Conservation (phyloP, 2,797 vertebrate species). For the Mareca penelope region DNA sequence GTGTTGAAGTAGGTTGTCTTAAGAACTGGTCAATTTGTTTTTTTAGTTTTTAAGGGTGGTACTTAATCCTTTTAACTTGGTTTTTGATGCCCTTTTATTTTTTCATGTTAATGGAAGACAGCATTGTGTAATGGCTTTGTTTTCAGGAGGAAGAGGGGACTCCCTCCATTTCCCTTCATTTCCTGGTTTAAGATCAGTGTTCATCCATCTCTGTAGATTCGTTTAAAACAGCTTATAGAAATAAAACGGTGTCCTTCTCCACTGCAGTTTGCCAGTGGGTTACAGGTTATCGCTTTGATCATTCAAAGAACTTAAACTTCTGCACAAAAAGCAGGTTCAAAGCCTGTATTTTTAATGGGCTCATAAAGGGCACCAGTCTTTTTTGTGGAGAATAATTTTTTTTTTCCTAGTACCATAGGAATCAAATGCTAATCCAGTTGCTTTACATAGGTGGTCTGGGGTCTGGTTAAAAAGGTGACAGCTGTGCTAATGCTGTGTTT, state of each 20-base stretch:
- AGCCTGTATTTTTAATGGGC: neutral
- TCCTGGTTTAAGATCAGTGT: neutral
- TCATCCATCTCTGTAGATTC: neutral
- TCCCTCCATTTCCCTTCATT: neutral
- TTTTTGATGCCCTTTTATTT: neutral
- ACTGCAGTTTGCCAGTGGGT: neutral
- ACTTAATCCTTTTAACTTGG: neutral
- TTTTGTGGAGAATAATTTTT: neutral
- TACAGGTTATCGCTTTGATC: conserved; percentile 12
- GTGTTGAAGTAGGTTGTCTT: neutral
- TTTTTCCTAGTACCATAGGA: neutral
- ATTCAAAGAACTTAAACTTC: neutral
- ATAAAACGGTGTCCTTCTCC: neutral
- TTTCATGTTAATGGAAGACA: neutral
- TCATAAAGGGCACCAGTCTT: neutral
- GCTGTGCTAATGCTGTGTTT: neutral
- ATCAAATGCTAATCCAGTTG: neutral
- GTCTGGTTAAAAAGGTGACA: neutral
- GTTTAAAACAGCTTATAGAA: neutral
- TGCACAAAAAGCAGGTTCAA: neutral
- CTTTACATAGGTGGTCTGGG: neutral
- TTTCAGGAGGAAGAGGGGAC: neutral
- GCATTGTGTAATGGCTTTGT: neutral
- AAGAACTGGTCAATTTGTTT: neutral
- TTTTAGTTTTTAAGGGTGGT: neutral